A percentile compares a stretch with the other conserved stretches of the same genome.
Evolutionary conservation across 1,140 invertebrate genomes (phyloP).

Genomic region (Adoxophyes honmai): DNA sequence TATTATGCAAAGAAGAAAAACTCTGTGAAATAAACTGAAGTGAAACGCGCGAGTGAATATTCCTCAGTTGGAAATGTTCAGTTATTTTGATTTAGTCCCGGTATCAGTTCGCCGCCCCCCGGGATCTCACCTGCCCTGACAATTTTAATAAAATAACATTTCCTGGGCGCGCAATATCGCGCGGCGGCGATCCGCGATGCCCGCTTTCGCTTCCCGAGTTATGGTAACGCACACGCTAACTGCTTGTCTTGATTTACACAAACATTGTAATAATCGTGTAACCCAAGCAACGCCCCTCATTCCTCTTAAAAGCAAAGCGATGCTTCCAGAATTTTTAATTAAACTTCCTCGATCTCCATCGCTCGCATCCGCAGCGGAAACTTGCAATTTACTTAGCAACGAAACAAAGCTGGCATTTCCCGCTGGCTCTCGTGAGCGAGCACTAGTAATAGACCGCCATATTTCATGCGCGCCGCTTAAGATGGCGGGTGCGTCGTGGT

Average conservation of each 20-base stretch:
- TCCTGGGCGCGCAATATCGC: conserved; percentile 35
- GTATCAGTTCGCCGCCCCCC: conserved; percentile 32
- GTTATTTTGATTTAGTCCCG: conserved; percentile 43
- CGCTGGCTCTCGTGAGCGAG: background rate
- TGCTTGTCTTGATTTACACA: background rate
- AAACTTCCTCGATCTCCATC: too few relatives aligned
- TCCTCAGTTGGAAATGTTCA: conserved; percentile 32
- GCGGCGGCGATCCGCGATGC: conserved; percentile 18
- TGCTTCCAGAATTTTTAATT: conserved; percentile 42
- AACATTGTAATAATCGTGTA: too few relatives aligned
- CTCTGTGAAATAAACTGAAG: conserved; percentile 30
- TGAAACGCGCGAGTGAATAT: conserved; percentile 30
- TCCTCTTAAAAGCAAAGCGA: background rate
- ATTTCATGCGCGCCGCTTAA: conserved; percentile 1
- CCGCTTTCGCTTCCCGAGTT: conserved; percentile 26
- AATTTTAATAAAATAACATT: conserved; percentile 61
- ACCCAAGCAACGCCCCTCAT: too few relatives aligned
- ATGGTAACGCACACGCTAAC: conserved; percentile 17
- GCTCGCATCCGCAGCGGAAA: too few relatives aligned
- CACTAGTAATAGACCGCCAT: background rate
- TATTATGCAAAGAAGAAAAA: conserved; percentile 30
- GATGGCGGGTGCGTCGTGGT: conserved; percentile 12
- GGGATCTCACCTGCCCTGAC: conserved; percentile 43
- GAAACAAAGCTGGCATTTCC: background rate
- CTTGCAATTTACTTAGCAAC: background rate